Evolutionary conservation across 2,888 invertebrate species (phyloP).

Genomic region (Oxyscelio sp.): DNA sequence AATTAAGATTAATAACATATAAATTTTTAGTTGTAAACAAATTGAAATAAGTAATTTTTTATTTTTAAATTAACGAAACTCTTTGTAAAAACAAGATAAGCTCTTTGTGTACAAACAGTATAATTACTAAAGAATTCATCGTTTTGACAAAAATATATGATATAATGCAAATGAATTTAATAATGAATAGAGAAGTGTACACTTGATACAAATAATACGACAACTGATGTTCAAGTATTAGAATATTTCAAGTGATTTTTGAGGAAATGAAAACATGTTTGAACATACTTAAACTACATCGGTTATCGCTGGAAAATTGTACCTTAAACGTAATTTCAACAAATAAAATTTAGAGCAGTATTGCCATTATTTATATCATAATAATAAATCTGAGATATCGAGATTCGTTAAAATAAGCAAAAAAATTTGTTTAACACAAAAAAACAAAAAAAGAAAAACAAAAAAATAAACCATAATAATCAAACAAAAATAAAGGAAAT

Average conservation of each 20-base stretch:
- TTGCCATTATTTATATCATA: slow-evolving; percentile 1
- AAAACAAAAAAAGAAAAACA: no score
- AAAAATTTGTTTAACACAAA: no score
- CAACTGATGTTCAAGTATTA: neutral
- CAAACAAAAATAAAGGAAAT: no score
- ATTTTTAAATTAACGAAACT: slow-evolving; percentile 9
- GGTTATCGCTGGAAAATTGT: neutral
- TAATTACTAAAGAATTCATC: neutral
- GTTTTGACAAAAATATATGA: neutral
- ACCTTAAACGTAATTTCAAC: neutral
- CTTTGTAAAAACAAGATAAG: neutral
- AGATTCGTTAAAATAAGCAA: slow-evolving; percentile 58
- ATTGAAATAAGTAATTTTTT: no score
- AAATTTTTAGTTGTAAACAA: no score
- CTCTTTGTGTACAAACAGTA: neutral
- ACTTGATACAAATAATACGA: neutral
- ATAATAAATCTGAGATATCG: slow-evolving; percentile 20
- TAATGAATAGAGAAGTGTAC: no score
- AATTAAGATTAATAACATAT: no score
- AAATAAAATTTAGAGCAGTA: neutral
- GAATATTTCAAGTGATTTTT: neutral
- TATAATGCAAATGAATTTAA: neutral
- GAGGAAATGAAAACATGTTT: neutral
- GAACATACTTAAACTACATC: neutral
- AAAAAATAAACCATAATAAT: no score